These are phyloP conservation scores for Euphonia xanthogaster DNA, from an alignment of 2,797 vertebrate species.

Conservation along the genomic window DNA sequence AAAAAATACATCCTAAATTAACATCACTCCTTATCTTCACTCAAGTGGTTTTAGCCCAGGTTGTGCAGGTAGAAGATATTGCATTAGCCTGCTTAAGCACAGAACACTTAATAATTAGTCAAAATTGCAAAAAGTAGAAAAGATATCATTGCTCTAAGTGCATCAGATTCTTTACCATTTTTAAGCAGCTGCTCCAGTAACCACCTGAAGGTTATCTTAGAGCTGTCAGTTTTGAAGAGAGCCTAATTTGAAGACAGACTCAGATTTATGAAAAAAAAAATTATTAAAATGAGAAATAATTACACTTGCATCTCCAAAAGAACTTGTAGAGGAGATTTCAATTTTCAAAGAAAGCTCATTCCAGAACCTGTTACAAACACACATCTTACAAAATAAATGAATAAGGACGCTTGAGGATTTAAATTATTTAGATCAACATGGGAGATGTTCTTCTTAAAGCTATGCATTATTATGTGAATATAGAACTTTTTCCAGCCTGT, in stretches of 20 bases:
- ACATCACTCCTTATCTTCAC: not conserved
- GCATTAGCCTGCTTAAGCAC: not conserved
- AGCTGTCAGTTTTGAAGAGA: not conserved
- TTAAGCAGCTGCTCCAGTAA: not conserved
- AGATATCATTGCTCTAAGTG: not conserved
- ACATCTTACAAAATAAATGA: not conserved
- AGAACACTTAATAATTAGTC: not conserved
- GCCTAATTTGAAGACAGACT: not conserved
- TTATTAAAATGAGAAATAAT: not conserved
- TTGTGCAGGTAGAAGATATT: not conserved
- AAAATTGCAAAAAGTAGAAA: not conserved
- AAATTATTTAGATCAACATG: not conserved
- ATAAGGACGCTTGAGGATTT: not conserved
- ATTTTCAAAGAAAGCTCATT: not conserved
- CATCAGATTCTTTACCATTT: not conserved
- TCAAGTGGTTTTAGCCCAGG: not conserved
- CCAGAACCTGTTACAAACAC: not conserved
- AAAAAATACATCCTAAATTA: not conserved
- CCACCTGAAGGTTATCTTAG: not conserved
- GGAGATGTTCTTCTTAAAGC: not conserved
- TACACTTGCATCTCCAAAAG: not conserved
- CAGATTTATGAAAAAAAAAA: not conserved
- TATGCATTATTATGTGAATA: not conserved
- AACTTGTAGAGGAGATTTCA: not conserved
- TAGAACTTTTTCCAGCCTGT: not conserved